Percentiles rank a stretch among this genome's conserved stretches.
Conservation (phyloP, 2,797 vertebrate species). For the Molossus alvarezi region DNA sequence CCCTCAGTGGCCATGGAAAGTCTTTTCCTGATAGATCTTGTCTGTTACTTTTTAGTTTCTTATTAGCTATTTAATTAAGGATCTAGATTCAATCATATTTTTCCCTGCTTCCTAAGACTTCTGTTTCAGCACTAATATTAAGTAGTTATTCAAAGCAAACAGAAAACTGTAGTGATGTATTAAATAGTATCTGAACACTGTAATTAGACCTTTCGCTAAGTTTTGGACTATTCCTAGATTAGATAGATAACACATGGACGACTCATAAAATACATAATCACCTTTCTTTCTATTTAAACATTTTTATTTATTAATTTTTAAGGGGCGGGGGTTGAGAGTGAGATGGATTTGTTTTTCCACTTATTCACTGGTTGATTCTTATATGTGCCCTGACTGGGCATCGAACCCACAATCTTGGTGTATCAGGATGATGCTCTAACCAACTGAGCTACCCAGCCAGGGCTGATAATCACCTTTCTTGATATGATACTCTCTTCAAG, state of each 20-base stretch:
- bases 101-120: not conserved
- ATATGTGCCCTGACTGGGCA: not conserved
- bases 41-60: not conserved
- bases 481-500: not conserved
- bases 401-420: not conserved
- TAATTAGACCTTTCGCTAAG: conserved; percentile 10
- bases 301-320: not conserved
- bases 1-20: not conserved
- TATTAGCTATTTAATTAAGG: conserved; percentile 21
- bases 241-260: not conserved
- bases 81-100: conserved; percentile 17
- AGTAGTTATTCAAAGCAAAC: conserved; percentile 26
- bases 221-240: not conserved
- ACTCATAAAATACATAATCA: not conserved
- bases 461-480: not conserved
- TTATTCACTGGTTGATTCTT: not conserved
- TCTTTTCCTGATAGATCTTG: not conserved
- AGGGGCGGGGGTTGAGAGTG: no score
- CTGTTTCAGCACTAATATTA: not conserved
- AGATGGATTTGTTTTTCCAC: not conserved
- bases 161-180: conserved; percentile 31
- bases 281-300: not conserved
- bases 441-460: not conserved
- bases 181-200: not conserved
- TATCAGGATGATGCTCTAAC: not conserved